Base-by-base conservation (phyloP, 2,888 invertebrate genomes). In the Pachliopta kotzebuea region DNA sequence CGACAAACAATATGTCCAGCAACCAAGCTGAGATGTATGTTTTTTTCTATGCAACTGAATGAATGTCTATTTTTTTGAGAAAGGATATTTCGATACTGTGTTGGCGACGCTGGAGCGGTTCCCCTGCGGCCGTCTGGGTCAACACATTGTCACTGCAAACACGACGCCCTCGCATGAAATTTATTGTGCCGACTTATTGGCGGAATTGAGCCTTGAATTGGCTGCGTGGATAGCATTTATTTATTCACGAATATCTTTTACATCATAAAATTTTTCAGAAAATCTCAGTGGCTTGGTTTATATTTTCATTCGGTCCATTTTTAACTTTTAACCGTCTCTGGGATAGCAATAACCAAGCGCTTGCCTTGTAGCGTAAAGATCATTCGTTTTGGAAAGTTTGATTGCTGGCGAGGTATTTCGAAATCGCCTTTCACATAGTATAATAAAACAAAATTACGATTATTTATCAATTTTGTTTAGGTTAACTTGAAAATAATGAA, bases 131-230 rank as follows among this genome's bases (percentile, higher is more conserved):
- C 75, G 72, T 75, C 82, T 76, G 71, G 76, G 79, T 81, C 80
- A 80, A 82, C 84, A 79, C 80, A 82, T 81, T 80, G 77, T 74
- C 72, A 76, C 58, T 56, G 81, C 81, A 84, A 84, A 84, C 83
- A 84, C 70, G 71, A 76, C 75, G 69, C 76, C 78, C 79, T 58
- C 73, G 75, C 78, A 76, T 78, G 75, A 81, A 81, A 80, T 82
- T 81, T 83, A 82, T 81, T 79, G 80, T 76, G 74, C 78, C 75
- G 77, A 74, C 69, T 70, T 71, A 73, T 73, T 70, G 71, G 71
- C 68, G 67, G 67, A 75, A 76, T 71, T 62, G 72, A 69, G 54
- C 50, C 50, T 20, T 52, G 50, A 52, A 52, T 63, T 52, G 50
- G 50, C 50, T 52, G 3, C 11, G 21, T 14, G 20, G 20, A 52